Evolutionary conservation across 2,797 vertebrate species (phyloP).

Genomic region (Echeneis naucrates): DNA sequence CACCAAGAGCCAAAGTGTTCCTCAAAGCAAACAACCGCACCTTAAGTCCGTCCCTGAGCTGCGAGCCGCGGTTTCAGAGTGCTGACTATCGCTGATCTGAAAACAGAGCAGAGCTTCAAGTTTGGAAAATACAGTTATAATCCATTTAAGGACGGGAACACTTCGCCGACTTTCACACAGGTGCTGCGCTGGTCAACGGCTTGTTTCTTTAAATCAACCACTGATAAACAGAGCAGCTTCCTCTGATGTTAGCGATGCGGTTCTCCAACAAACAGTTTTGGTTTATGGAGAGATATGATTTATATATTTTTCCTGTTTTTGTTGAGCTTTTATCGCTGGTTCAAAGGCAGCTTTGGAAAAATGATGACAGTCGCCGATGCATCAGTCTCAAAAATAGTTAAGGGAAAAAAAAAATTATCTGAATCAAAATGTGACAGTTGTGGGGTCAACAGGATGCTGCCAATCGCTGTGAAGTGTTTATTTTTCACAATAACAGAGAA

Average conservation of each 20-base stretch:
- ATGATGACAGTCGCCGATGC: too few relatives aligned
- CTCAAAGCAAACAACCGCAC: constrained; percentile 68
- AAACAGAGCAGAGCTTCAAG: constrained; percentile 23
- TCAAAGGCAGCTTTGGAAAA: too few relatives aligned
- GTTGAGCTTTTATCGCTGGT: too few relatives aligned
- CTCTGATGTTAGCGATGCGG: too few relatives aligned
- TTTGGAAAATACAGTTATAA: constrained; percentile 49
- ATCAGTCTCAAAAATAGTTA: too few relatives aligned
- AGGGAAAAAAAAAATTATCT: too few relatives aligned
- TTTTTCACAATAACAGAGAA: too few relatives aligned
- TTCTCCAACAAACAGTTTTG: too few relatives aligned
- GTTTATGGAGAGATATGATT: too few relatives aligned
- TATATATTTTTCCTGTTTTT: not conserved
- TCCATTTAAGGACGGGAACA: constrained; percentile 38
- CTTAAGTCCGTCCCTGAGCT: constrained; percentile 62
- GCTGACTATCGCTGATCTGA: constrained; percentile 62
- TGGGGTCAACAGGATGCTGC: not conserved
- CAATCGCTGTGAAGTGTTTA: too few relatives aligned
- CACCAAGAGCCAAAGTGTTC: constrained; percentile 75
- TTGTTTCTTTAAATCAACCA: constrained; percentile 6
- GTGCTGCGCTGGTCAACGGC: constrained; percentile 2
- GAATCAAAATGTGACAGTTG: not conserved
- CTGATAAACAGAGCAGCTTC: not conserved
- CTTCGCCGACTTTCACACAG: constrained; percentile 26
- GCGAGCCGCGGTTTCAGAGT: constrained; percentile 41